These are phyloP conservation scores for Emydocephalus ijimae DNA, from an alignment of 2,113 vertebrate genomes.

Conservation along the genomic window DNA sequence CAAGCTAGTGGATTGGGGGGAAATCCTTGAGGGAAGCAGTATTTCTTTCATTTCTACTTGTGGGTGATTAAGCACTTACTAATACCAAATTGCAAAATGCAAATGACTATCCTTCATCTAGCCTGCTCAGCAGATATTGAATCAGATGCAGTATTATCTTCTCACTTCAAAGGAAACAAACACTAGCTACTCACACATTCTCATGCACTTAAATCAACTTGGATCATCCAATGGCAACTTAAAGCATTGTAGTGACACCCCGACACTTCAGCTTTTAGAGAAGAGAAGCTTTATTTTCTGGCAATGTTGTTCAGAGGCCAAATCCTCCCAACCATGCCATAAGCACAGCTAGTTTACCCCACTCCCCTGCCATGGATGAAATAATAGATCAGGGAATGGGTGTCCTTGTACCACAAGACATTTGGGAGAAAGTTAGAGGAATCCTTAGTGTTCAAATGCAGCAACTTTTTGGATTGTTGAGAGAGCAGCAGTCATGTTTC, in stretches of 20 bases:
- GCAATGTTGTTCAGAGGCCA: not conserved
- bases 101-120: not conserved
- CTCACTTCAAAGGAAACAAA: not conserved
- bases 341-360: not conserved
- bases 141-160: not conserved
- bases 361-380: not conserved
- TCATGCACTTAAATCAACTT: not conserved
- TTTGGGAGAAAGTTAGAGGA: not conserved
- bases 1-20: not conserved
- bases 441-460: not conserved
- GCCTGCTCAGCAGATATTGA: slow-evolving; percentile 21
- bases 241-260: not conserved
- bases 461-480: not conserved
- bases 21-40: not conserved
- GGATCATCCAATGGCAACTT: not conserved
- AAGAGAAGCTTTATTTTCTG: not conserved
- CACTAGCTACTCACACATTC: not conserved
- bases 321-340: not conserved
- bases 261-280: not conserved
- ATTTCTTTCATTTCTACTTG: not conserved
- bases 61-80: not conserved
- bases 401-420: not conserved
- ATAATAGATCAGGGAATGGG: too few species aligned
- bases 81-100: not conserved
- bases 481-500: too few species aligned